These are phyloP conservation scores for Hirtodrosophila alboralis DNA, from an alignment of 2,888 invertebrate species.

Conservation along the genomic window DNA sequence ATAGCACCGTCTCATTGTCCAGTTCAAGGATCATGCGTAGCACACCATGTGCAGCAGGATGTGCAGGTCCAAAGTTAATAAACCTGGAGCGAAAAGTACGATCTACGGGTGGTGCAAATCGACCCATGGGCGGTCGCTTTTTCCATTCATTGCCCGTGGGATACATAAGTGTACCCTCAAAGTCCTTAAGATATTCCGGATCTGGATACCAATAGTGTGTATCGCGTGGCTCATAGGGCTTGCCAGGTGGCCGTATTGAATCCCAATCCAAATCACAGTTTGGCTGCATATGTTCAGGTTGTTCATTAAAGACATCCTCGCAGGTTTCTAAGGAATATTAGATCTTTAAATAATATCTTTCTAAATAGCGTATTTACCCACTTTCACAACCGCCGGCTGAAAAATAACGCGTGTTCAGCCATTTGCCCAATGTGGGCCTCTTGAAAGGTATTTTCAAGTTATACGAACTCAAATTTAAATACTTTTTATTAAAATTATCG, in stretches of 20 bases:
- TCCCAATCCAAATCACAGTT: slow-evolving; percentile 32
- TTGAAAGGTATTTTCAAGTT: slow-evolving; percentile 23
- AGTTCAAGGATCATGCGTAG: slow-evolving; percentile 91
- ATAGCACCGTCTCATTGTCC: slow-evolving; percentile 91
- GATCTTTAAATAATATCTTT: accelerated
- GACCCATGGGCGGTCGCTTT: slow-evolving; percentile 76
- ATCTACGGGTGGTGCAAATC: slow-evolving; percentile 84
- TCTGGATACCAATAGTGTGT: slow-evolving; percentile 87
- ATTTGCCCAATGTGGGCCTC: slow-evolving; percentile 37
- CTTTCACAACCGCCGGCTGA: slow-evolving; percentile 20
- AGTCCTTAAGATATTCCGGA: slow-evolving; percentile 86
- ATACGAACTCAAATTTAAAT: slow-evolving; percentile 26
- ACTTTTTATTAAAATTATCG: slow-evolving; percentile 33
- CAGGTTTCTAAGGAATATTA: slow-evolving; percentile 4
- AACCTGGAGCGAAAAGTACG: slow-evolving; percentile 87
- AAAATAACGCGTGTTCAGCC: slow-evolving; percentile 39
- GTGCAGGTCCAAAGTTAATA: slow-evolving; percentile 95
- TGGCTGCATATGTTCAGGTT: slow-evolving; percentile 2
- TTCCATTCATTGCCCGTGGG: slow-evolving; percentile 84
- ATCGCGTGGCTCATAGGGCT: slow-evolving; percentile 33
- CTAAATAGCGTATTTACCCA: slow-evolving; percentile 14
- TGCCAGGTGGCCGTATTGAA: slow-evolving; percentile 9
- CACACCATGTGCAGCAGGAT: slow-evolving; percentile 96
- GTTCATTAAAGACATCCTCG: slow-evolving; percentile 15
- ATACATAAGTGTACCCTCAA: slow-evolving; percentile 86